phyloP scores from a whole-genome alignment of 1,140 invertebrate genomes.

The Drepana arcuata region DNA sequence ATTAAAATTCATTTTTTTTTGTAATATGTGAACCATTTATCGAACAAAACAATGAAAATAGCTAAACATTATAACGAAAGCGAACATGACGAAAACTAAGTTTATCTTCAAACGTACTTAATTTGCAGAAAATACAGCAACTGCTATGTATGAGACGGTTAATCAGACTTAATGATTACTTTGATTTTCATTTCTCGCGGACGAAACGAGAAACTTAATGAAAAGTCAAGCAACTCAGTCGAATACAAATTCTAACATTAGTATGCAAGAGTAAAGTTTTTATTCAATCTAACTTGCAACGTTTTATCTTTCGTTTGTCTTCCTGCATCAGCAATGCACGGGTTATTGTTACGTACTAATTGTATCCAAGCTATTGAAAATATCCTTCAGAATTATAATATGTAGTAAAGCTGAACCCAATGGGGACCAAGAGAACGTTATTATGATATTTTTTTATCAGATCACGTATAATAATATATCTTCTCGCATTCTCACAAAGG shows the following conservation, averaged over 20 bases:
- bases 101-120: no score
- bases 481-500: slow-evolving; percentile 7
- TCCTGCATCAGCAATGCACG: slow-evolving; percentile 42
- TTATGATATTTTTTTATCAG: no score
- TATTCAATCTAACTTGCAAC: slow-evolving; percentile 64
- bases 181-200: slow-evolving; percentile 55
- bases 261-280: slow-evolving; percentile 66
- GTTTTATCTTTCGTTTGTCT: slow-evolving; percentile 56
- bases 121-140: no score
- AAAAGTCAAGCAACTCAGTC: slow-evolving; percentile 61
- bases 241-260: slow-evolving; percentile 67
- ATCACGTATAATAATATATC: slow-evolving; percentile 2
- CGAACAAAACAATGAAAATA: no score
- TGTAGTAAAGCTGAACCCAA: no score
- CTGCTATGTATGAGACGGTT: slow-evolving; percentile 41
- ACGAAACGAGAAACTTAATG: slow-evolving; percentile 60
- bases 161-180: slow-evolving; percentile 61
- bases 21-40: no score
- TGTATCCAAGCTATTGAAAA: neutral
- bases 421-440: no score
- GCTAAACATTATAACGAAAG: no score
- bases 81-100: no score
- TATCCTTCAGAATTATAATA: no score
- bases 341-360: slow-evolving; percentile 32
- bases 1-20: no score